Base-by-base conservation (phyloP, 1,140 invertebrate genomes). In the Drosophila sechellia region DNA sequence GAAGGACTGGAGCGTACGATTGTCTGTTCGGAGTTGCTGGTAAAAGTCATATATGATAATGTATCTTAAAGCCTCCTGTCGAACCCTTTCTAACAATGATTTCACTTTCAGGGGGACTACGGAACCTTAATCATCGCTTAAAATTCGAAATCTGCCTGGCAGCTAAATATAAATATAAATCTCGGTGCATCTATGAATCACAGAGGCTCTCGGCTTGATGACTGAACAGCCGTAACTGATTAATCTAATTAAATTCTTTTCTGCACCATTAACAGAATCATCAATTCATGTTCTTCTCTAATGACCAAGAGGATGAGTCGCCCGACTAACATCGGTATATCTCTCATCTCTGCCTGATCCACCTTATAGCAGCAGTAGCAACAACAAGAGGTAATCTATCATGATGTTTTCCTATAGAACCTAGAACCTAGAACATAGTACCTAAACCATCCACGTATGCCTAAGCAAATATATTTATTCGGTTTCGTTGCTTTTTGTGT, bases 201-300 rank as follows among this genome's bases (percentile, higher is more conserved):
- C 22, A 72, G 61, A 48, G 52, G 22, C 15, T 20, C 39, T 39
- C 4, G 27, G 35, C 59, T 50, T 49, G 74, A 87, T 71, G 83
- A 87, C 34, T 87, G 76, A 87, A 69, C 74, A 76, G 75, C 81
- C 83, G 83, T 83, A 83, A 83, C 84, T 80, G 77, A 90, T 90
- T 90, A 89, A 89, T 77, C 71, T 80, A 89, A 89, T 89, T 89
- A 89, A 89, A 90, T 80, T 79, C 50, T 64, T 84, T 90, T 89
- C 76, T 89, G 85, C 80, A 90, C 77, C 85, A 90, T 89, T 84
- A 90, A 74, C 77, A 90, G 69, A 84, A 50, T 85, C 80, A 90
- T 90, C 81, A 80, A 78, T 74, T 74, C 45, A 80, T 79, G 84
- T 90, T 79, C 46, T 59, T 64, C 57, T 69, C 76, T 72, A 84